Evolutionary conservation across 2,888 invertebrate species (phyloP).

Genomic region (Tortrix viridana): DNA sequence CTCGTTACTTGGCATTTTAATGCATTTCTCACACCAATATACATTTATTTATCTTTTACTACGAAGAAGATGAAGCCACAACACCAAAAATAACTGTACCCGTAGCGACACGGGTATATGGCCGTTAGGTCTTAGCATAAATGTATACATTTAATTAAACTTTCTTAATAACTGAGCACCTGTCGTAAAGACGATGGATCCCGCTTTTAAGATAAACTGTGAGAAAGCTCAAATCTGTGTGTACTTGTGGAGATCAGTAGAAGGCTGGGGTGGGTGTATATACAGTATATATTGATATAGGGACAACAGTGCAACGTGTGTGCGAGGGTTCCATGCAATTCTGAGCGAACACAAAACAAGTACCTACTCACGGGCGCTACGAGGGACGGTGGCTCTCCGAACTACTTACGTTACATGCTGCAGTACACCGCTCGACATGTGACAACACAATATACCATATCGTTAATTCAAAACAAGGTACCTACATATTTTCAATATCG

Average conservation of each 20-base stretch:
- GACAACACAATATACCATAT: constrained; percentile 38
- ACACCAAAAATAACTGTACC: not conserved
- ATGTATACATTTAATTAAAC: not conserved
- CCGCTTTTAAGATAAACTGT: constrained; percentile 11
- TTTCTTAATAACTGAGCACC: not conserved
- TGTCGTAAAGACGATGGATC: constrained; percentile 1
- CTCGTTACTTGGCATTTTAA: constrained; percentile 74
- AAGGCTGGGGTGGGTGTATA: constrained; percentile 1
- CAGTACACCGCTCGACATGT: constrained; percentile 39
- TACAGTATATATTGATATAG: constrained; percentile 35
- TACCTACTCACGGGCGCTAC: constrained; percentile 56
- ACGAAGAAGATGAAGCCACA: constrained; percentile 17
- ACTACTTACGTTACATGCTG: constrained; percentile 70
- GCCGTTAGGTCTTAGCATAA: not conserved
- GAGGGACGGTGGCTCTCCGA: constrained; percentile 66
- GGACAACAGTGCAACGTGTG: constrained; percentile 52
- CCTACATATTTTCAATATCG: constrained; percentile 15
- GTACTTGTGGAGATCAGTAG: constrained; percentile 3
- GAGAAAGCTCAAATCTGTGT: constrained; percentile 19
- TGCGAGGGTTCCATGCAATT: constrained; percentile 54
- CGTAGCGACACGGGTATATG: no score
- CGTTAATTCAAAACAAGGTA: constrained; percentile 28
- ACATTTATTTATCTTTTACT: not conserved
- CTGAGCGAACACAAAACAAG: constrained; percentile 54
- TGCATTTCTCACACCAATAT: constrained; percentile 38